A percentile compares a stretch with the other conserved stretches of the same genome.
Evolutionary conservation across 2,113 vertebrate species (phyloP).

Genomic region (rat (Rattus norvegicus)): DNA sequence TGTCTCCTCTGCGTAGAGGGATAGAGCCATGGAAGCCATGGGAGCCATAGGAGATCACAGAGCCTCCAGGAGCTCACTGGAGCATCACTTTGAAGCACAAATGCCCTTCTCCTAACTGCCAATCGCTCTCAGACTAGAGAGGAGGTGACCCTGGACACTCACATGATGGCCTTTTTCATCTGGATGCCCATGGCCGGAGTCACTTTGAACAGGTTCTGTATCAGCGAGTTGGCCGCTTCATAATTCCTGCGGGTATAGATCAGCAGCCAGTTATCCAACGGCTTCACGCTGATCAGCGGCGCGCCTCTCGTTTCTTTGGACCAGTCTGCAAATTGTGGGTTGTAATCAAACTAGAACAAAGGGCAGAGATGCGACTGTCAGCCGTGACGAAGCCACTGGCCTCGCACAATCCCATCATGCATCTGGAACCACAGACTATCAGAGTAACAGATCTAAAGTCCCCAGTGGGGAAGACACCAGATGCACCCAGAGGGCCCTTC

Average conservation of each 20-base stretch:
- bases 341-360: slow-evolving; percentile 91
- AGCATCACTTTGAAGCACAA: neutral
- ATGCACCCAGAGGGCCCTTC: neutral
- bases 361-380: neutral
- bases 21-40: neutral
- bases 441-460: neutral
- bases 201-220: slow-evolving; percentile 92
- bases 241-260: slow-evolving; percentile 88
- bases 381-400: neutral
- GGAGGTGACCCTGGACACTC: slow-evolving; percentile 67
- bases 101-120: neutral
- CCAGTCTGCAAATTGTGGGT: slow-evolving; percentile 92
- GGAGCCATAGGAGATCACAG: neutral
- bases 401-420: neutral
- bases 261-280: slow-evolving; percentile 92
- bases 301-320: slow-evolving; percentile 91
- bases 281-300: slow-evolving; percentile 87
- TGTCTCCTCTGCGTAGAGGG: neutral
- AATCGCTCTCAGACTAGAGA: neutral
- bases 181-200: slow-evolving; percentile 90
- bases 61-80: neutral
- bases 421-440: neutral
- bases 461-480: neutral
- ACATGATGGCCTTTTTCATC: slow-evolving; percentile 90
- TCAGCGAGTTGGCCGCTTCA: slow-evolving; percentile 87